phyloP scores from a whole-genome alignment of 2,113 vertebrate genomes.

The Nanorana parkeri region DNA sequence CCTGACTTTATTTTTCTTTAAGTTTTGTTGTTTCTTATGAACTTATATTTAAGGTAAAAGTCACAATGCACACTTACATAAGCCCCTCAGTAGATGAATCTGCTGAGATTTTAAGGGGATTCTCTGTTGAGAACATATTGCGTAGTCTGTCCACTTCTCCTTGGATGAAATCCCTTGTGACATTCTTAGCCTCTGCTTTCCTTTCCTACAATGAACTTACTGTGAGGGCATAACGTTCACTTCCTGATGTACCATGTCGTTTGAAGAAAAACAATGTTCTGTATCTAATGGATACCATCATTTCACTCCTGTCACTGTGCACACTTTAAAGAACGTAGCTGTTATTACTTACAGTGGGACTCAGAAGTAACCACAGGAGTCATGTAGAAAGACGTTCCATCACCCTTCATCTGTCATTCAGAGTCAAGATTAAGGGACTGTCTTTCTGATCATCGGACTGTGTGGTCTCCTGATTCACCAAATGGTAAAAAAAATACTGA shows the following conservation, averaged over 20 bases:
- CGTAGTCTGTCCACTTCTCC: constrained; percentile 19
- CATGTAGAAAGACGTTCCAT: constrained; percentile 36
- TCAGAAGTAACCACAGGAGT: constrained; percentile 45
- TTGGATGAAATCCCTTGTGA: constrained; percentile 29
- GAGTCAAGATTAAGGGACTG: constrained; percentile 37
- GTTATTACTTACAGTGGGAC: constrained; percentile 44
- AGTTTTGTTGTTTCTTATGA: not conserved
- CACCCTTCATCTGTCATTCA: constrained; percentile 48
- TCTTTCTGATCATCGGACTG: constrained; percentile 36
- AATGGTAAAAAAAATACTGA: not conserved
- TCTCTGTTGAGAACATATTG: constrained; percentile 28
- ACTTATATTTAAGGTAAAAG: not conserved
- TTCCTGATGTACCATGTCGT: constrained; percentile 37
- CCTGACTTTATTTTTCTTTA: too few relatives aligned
- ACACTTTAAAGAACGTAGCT: constrained; percentile 45
- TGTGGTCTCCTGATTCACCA: constrained; percentile 28
- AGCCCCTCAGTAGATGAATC: not conserved
- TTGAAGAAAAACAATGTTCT: constrained; percentile 40
- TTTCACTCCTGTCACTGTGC: constrained; percentile 32
- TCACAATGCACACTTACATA: not conserved
- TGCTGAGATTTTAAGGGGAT: constrained; percentile 4
- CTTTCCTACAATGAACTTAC: constrained; percentile 24
- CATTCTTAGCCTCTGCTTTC: constrained; percentile 19
- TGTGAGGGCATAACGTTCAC: constrained; percentile 27
- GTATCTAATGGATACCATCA: constrained; percentile 48